phyloP scores from a whole-genome alignment of 2,797 vertebrate genomes.

The Melanotaenia maccullochi region DNA sequence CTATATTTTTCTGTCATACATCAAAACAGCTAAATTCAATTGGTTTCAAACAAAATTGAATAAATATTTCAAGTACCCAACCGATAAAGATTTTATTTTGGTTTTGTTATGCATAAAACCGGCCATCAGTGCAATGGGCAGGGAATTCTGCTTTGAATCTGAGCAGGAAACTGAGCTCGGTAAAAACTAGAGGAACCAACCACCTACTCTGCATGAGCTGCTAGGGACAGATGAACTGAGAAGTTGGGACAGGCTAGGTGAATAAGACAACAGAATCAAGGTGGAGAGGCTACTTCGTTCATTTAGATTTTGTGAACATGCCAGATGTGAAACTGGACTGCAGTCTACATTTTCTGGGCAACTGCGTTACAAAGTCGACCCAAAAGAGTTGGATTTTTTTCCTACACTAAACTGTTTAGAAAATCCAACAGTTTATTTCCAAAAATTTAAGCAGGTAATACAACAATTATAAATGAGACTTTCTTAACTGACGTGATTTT shows the following conservation, averaged over 20 bases:
- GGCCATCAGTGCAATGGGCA: background rate
- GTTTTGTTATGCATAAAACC: background rate
- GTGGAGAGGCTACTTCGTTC: background rate
- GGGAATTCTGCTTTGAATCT: background rate
- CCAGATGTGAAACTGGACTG: background rate
- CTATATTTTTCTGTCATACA: constrained; percentile 21
- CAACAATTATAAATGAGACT: too few species aligned
- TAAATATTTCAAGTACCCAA: background rate
- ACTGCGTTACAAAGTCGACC: too few species aligned
- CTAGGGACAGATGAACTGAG: background rate
- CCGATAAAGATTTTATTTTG: too few species aligned
- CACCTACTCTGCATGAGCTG: too few species aligned
- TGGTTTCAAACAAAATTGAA: background rate
- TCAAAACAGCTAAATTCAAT: constrained; percentile 2
- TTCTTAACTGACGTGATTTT: too few species aligned
- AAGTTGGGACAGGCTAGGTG: background rate
- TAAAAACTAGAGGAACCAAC: background rate
- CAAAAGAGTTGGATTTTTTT: too few species aligned
- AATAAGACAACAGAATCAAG: background rate
- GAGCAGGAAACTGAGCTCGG: background rate
- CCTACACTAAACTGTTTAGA: too few species aligned
- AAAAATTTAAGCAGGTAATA: too few species aligned
- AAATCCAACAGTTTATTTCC: too few species aligned
- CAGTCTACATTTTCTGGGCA: too few species aligned
- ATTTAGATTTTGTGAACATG: background rate